phyloP scores from a whole-genome alignment of 2,797 vertebrate genomes.

The Siniperca undulata region DNA sequence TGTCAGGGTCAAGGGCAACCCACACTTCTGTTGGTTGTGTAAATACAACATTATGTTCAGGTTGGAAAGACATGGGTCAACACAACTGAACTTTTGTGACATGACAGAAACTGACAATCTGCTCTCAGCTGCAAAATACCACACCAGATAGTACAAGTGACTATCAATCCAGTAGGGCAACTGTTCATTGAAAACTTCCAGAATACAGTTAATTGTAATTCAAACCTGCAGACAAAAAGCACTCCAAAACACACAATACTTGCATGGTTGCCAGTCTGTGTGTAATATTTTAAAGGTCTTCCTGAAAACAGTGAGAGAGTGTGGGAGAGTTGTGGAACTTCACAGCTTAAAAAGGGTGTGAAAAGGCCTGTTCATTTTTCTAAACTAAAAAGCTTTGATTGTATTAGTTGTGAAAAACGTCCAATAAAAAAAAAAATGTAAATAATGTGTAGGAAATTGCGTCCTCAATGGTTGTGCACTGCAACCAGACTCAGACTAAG shows the following conservation, averaged over 20 bases:
- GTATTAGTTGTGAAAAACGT: neutral
- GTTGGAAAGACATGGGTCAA: slow-evolving; percentile 25
- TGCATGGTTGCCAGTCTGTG: neutral
- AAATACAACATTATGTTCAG: slow-evolving; percentile 39
- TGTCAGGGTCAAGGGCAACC: slow-evolving; percentile 36
- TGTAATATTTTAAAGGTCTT: neutral
- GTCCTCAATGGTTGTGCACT: neutral
- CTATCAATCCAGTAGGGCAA: neutral
- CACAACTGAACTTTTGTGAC: neutral
- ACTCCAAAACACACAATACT: neutral
- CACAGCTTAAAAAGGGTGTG: neutral
- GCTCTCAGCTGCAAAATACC: neutral
- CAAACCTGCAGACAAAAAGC: neutral
- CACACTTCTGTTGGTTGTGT: slow-evolving; percentile 6
- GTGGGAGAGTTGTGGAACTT: slow-evolving; percentile 25
- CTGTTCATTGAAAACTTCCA: neutral
- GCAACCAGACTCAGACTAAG: neutral
- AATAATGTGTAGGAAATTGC: neutral
- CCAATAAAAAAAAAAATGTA: neutral
- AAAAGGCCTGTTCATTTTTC: neutral
- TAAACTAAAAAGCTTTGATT: neutral
- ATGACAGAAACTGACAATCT: neutral
- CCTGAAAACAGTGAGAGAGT: neutral
- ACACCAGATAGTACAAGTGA: neutral
- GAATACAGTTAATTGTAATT: neutral